Base-by-base conservation (phyloP, 2,888 invertebrate species). In the Megaustenia siamemsis region DNA sequence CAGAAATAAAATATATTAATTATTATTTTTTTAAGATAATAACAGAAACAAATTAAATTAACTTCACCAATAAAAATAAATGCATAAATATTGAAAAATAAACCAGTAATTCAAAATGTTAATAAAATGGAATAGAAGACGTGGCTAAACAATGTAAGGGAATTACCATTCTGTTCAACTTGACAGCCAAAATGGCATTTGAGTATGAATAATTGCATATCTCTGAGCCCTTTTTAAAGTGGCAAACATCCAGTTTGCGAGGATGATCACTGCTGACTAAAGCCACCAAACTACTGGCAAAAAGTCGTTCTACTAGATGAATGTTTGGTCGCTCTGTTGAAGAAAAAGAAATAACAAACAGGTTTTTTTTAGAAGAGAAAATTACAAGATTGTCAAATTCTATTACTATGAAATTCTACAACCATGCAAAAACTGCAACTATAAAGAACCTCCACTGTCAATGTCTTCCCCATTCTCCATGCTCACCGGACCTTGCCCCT, bases 171-270 rank as follows among this genome's bases (percentile, higher is more conserved):
- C 99, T 96, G 95, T 99, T 99, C 87, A 99, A 96, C 95, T 98
- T 97, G 86, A 99, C 98, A 87, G 97, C 97, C 92, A 99, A 95
- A 93, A 99, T 98, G 86, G 98, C 98, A 94, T 99, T 98, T 89
- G 98, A 97, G 88, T 97, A 97, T 93, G 97, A 97, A 95, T 98
- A 98, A 95, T 98, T 98, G 95, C 98, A 99, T 93, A 99, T 99
- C 95, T 99, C 99, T 85, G 98, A 98, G 89, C 98, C 98, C 94
- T 98, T 98, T 94, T 98, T 98, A 95, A 98, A 99, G 95, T 99
- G 99, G 94, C 98, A 98, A 87, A 99, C 98, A 95, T 97, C 97
- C 93, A 98, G 95, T 92, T 96, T 97, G 93, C 99, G 95, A 89
- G 99, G 98, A 86, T 98, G 97, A 90, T 97, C 96, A 90, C 97